Conservation (phyloP, 2,888 invertebrate species). For the Drosophila stalkeri region DNA sequence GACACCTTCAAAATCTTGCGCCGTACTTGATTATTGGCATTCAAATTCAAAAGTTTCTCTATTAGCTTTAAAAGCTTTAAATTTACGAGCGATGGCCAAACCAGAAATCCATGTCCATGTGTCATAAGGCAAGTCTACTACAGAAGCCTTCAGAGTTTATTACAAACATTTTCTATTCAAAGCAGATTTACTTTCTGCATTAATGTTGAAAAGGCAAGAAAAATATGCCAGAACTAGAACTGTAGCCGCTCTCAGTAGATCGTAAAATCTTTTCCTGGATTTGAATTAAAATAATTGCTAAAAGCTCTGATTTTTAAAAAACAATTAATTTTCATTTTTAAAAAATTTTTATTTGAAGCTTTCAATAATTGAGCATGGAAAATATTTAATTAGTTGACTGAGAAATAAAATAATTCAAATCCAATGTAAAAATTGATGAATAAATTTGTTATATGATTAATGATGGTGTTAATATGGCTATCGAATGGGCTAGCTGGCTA, state of each 20-base stretch:
- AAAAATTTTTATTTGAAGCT: not conserved
- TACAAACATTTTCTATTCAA: not conserved
- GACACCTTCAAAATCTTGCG: conserved; percentile 68
- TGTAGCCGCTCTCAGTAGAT: too few species aligned
- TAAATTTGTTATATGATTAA: not conserved
- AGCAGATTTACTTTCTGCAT: not conserved
- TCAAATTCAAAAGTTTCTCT: not conserved
- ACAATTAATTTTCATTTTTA: not conserved
- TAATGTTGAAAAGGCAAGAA: not conserved
- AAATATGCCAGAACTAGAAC: not conserved
- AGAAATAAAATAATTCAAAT: not conserved
- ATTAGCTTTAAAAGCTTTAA: not conserved
- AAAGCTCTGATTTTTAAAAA: not conserved
- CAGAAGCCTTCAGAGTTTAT: not conserved
- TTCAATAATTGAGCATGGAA: not conserved
- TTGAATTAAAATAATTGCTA: not conserved
- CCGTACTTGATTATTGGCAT: conserved; percentile 21
- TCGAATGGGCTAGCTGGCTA: too few species aligned
- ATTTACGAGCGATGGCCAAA: not conserved
- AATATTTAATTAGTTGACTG: not conserved
- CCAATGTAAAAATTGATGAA: not conserved
- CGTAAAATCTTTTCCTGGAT: not conserved
- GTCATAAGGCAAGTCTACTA: not conserved
- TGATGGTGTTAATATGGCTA: too few species aligned
- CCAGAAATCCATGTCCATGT: not conserved